Evolutionary conservation across 2,797 vertebrate species (phyloP), one percentile per base, ranked within the genome.

Genomic region (Toxotes lorentzi): DNA sequence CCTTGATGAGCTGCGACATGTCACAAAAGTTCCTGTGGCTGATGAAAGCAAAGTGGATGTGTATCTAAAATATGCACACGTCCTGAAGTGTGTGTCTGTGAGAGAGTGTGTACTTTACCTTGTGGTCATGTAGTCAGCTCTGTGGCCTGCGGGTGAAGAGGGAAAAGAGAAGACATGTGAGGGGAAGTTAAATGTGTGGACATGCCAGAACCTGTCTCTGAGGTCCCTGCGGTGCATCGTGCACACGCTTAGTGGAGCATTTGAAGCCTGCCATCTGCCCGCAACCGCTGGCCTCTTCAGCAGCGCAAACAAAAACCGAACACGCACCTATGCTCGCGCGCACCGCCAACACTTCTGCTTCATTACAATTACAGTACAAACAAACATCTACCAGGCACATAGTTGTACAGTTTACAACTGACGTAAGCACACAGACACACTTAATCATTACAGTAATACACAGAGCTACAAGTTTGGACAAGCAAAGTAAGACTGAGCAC

Each of bases 101-200:
- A n/a, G 72, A 72, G 63, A 60, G 80, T 41, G 75, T 79, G 84
- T 57, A 27, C 64, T 66, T 94, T 98, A 99, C 98, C 98, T 99
- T 89, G 98, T 99, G 84, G 97, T 99, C 97, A 99, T 98, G 93
- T 98, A 99, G 91, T 99, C 97, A 86, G 96, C 96, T 94, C 96
- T 96, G 91, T 99, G 97, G 94, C 98, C 98, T 99, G 93, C 24
- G 89, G 78, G 79, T 64, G 78, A 69, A 76, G 69, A 88, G 60
- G 77, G 75, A 79, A 63, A 47, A 84, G 69, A 78, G 35, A 68
- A 67, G 66, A 81, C 56, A 83, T 45, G 69, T 78, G 71, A 85
- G 59, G 53, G 38, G 71, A 73, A 65, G 79, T 78, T 77, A 78
- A 70, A 77, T 38, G 71, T 67, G 74, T 76, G 50, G 81, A 86